These are phyloP conservation scores for Eupeodes corollae DNA, from an alignment of 1,140 invertebrate genomes.

Conservation along the genomic window DNA sequence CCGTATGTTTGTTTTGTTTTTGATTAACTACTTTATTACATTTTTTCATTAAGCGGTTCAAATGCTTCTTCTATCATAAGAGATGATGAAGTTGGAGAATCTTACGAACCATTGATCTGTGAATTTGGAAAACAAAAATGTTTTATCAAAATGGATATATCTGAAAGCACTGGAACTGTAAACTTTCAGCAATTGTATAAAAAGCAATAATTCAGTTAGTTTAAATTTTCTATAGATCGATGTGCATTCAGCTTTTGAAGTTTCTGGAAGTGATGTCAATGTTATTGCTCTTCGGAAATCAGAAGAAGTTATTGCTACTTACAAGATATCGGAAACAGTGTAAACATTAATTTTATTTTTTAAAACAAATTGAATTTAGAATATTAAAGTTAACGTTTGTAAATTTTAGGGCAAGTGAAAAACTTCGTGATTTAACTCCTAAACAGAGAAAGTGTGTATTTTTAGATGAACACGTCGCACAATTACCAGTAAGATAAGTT, in stretches of 20 bases:
- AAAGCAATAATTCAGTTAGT: not conserved
- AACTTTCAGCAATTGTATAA: not conserved
- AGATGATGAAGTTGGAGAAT: constrained; percentile 13
- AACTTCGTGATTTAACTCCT: constrained; percentile 19
- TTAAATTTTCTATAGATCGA: constrained; percentile 20
- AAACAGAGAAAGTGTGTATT: constrained; percentile 34
- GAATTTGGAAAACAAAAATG: constrained; percentile 33
- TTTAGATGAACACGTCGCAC: constrained; percentile 27
- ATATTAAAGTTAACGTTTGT: not conserved
- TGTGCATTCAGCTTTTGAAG: constrained; percentile 32
- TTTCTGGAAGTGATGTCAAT: constrained; percentile 26
- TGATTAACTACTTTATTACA: no score
- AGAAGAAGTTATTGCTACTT: constrained; percentile 32
- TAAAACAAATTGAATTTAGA: not conserved
- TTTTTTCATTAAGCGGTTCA: no score
- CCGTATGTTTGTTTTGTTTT: not conserved
- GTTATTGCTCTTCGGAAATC: constrained; percentile 25
- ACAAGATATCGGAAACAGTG: constrained; percentile 33
- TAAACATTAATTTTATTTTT: constrained; percentile 13
- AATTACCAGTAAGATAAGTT: constrained; percentile 15
- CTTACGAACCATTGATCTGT: constrained; percentile 22
- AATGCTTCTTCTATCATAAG: constrained; percentile 7
- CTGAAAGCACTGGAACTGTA: constrained; percentile 28
- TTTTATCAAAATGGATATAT: constrained; percentile 32
- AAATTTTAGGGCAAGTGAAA: constrained; percentile 19